These are phyloP conservation scores for Macaria notata DNA, from an alignment of 2,888 invertebrate genomes.

Conservation along the genomic window DNA sequence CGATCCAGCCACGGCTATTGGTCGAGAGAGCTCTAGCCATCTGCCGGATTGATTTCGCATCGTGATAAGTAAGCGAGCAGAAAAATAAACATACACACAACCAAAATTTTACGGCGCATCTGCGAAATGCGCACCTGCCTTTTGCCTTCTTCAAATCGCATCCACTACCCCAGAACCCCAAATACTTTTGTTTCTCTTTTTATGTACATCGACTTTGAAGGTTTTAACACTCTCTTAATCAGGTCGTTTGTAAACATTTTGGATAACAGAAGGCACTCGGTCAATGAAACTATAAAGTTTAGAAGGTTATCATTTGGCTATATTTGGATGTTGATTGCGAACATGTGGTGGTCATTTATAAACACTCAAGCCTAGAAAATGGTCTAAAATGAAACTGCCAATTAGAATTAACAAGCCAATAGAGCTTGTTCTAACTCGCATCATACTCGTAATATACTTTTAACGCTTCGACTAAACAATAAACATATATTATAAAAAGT, in stretches of 20 bases:
- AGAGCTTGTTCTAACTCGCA: too few species aligned
- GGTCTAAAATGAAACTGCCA: too few species aligned
- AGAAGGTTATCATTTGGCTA: too few species aligned
- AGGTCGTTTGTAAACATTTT: conserved; percentile 4
- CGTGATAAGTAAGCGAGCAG: conserved; percentile 36
- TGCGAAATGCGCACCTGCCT: conserved; percentile 12
- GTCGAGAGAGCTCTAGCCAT: conserved; percentile 31
- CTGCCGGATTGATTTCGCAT: conserved; percentile 37
- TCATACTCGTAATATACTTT: too few species aligned
- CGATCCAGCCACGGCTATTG: conserved; percentile 30
- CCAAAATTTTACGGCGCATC: conserved; percentile 11
- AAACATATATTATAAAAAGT: conserved; percentile 19
- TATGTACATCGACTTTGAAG: conserved; percentile 6
- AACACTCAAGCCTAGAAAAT: too few species aligned
- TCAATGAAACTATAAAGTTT: conserved; percentile 8
- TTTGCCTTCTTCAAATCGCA: background rate
- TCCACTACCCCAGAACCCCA: conserved; percentile 1
- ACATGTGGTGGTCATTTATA: too few species aligned
- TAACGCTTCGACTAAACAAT: conserved; percentile 12
- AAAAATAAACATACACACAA: conserved; percentile 28
- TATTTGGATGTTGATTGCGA: too few species aligned
- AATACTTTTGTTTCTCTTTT: background rate
- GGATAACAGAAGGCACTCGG: conserved; percentile 21
- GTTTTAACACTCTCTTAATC: background rate
- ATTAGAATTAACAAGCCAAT: too few species aligned